A percentile compares a stretch with the other conserved stretches of the same genome.
Evolutionary conservation across 1,140 invertebrate genomes (phyloP).

Genomic region (Akabosia matsudoensis): DNA sequence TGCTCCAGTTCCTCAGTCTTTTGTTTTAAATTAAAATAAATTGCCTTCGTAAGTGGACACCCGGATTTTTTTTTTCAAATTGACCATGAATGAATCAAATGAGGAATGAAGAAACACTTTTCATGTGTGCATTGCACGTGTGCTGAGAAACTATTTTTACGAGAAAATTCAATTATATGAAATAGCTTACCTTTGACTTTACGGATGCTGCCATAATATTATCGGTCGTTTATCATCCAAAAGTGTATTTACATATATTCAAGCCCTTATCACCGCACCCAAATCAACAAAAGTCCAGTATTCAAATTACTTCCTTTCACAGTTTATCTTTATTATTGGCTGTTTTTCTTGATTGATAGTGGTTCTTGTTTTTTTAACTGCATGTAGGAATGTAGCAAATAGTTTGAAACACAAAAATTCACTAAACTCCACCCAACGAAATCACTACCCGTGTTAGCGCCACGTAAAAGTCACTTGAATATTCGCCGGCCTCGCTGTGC

Average conservation of each 20-base stretch:
- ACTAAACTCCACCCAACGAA: too few species aligned
- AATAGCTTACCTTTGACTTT: background rate
- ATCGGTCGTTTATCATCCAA: background rate
- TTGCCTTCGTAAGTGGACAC: background rate
- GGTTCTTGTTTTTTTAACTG: too few species aligned
- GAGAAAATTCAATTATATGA: background rate
- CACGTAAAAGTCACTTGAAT: too few species aligned
- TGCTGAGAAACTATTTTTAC: too few species aligned
- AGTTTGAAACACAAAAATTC: too few species aligned
- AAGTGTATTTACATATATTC: background rate
- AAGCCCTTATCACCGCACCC: background rate
- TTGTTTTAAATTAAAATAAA: background rate
- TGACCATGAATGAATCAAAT: background rate
- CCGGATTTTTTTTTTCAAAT: background rate
- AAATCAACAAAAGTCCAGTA: too few species aligned
- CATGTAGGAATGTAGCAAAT: too few species aligned
- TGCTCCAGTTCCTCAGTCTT: constrained; percentile 25
- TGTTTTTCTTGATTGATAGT: too few species aligned
- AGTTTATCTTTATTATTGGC: too few species aligned
- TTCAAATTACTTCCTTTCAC: background rate
- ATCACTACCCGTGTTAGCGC: too few species aligned
- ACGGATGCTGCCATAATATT: constrained; percentile 9
- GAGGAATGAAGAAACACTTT: background rate
- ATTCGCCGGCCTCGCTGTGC: too few species aligned
- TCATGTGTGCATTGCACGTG: too few species aligned